Evolutionary conservation across 2,888 invertebrate genomes (phyloP).

Genomic region (Hoplodrina blanda): DNA sequence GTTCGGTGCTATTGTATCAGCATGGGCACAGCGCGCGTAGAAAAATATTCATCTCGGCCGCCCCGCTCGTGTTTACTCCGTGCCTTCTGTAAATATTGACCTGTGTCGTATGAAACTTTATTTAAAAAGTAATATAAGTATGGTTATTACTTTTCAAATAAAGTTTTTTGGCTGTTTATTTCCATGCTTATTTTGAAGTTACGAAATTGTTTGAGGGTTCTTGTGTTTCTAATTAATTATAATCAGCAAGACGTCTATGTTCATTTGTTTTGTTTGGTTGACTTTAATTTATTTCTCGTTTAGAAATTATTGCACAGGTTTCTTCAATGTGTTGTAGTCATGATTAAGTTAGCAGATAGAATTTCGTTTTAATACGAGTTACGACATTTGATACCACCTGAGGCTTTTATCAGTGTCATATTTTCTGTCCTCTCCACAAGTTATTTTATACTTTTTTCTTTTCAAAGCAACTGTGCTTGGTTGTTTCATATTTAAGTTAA

Average conservation of each 20-base stretch:
- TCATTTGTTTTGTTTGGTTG: slow-evolving; percentile 22
- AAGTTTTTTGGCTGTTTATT: slow-evolving; percentile 25
- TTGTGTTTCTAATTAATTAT: no score
- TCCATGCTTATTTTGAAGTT: slow-evolving; percentile 12
- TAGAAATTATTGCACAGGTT: slow-evolving; percentile 16
- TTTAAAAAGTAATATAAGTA: slow-evolving; percentile 54
- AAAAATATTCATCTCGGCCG: slow-evolving; percentile 71
- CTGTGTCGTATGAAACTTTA: slow-evolving; percentile 53
- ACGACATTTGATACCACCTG: slow-evolving; percentile 33
- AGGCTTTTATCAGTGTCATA: slow-evolving; percentile 47
- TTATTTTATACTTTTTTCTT: slow-evolving; percentile 3
- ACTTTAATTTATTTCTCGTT: slow-evolving; percentile 14
- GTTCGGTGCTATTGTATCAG: slow-evolving; percentile 70
- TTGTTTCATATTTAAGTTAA: slow-evolving; percentile 4
- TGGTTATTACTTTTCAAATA: slow-evolving; percentile 44
- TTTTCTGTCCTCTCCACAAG: slow-evolving; percentile 27
- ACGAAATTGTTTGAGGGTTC: background rate
- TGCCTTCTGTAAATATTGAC: slow-evolving; percentile 60
- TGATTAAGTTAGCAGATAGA: slow-evolving; percentile 11
- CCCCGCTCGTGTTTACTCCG: slow-evolving; percentile 59
- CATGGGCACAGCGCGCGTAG: slow-evolving; percentile 49
- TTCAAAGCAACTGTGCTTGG: background rate
- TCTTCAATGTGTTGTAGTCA: slow-evolving; percentile 5
- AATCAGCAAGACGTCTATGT: slow-evolving; percentile 12
- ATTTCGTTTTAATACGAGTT: slow-evolving; percentile 38